Percentiles rank a stretch among this genome's conserved stretches.
Evolutionary conservation across 2,888 invertebrate genomes (phyloP).

Genomic region (Diplazon laetatorius): DNA sequence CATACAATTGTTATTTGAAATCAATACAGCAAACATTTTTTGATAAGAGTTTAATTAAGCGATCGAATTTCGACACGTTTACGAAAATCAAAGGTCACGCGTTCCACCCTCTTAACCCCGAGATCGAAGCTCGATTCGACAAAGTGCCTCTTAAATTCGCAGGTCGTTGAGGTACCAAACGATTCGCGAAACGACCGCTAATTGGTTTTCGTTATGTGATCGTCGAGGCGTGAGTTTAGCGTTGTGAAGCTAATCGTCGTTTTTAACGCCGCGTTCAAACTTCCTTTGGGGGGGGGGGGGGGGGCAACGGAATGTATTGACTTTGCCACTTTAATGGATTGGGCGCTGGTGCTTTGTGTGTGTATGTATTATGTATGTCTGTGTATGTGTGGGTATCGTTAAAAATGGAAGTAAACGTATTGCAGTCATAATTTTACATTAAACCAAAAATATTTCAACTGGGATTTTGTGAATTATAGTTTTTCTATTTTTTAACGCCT

Average conservation of each 20-base stretch:
- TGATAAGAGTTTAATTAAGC: conserved; percentile 16
- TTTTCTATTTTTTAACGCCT: background rate
- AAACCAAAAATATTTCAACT: background rate
- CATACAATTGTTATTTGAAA: background rate
- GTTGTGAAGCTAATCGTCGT: conserved; percentile 53
- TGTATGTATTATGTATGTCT: too few species aligned
- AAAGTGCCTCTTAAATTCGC: conserved; percentile 56
- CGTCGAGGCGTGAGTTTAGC: conserved; percentile 32
- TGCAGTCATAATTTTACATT: background rate
- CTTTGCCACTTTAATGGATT: conserved; percentile 35
- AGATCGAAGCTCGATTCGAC: conserved; percentile 28
- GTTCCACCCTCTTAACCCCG: conserved; percentile 20
- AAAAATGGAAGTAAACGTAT: conserved; percentile 9
- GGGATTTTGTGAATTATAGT: background rate
- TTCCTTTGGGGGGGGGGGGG: conserved; percentile 1
- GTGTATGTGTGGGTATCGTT: too few species aligned
- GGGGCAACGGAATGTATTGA: conserved; percentile 33
- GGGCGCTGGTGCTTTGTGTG: background rate
- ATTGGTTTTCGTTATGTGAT: conserved; percentile 65
- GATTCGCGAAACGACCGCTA: conserved; percentile 65
- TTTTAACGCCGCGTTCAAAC: conserved; percentile 48
- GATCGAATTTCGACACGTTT: conserved; percentile 6
- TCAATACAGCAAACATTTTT: background rate
- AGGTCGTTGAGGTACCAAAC: conserved; percentile 69
- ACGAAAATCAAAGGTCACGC: conserved; percentile 44